Percentiles rank a stretch among this genome's conserved stretches.
Conservation (phyloP, 2,113 vertebrate genomes). For the Muntiacus reevesi region DNA sequence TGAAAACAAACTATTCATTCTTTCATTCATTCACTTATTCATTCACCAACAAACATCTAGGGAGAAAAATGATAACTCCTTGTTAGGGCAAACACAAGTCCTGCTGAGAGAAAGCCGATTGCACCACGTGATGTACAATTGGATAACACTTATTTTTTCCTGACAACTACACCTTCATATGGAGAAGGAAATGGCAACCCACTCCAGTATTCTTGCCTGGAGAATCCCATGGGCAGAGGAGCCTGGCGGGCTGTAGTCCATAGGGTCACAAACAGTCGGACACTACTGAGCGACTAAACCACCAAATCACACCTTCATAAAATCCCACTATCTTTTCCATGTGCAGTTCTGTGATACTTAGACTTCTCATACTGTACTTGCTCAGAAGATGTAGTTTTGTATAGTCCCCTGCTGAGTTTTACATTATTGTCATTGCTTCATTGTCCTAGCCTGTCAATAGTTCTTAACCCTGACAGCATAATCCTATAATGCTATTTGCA, state of each 20-base stretch:
- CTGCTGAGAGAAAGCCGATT: neutral
- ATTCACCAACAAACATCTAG: neutral
- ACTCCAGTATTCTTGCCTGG: neutral
- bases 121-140: neutral
- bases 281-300: neutral
- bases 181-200: neutral
- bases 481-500: neutral
- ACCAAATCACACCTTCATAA: neutral
- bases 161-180: neutral
- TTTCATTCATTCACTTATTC: neutral
- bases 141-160: neutral
- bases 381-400: neutral
- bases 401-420: neutral
- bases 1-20: neutral
- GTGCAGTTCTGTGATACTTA: neutral
- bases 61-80: neutral
- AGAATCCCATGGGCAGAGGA: neutral
- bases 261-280: neutral
- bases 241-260: neutral
- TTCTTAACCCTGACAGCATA: neutral
- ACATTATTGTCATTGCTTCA: neutral
- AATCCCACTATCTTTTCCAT: neutral
- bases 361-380: neutral
- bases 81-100: neutral
- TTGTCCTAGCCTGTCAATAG: neutral